phyloP scores from a whole-genome alignment of 2,797 vertebrate species.

The Pterois miles region DNA sequence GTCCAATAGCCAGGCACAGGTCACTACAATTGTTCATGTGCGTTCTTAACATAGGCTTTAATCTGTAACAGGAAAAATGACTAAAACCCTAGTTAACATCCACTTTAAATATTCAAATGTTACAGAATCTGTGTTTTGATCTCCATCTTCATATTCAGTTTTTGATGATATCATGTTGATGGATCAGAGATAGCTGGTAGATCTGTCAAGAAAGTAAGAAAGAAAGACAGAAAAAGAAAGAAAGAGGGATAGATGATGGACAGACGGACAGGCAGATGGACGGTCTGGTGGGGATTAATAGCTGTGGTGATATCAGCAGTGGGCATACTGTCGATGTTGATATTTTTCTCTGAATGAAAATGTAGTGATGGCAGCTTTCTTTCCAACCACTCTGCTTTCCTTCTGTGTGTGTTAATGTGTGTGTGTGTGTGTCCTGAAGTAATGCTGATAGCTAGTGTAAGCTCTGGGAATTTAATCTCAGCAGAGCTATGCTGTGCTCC shows the following conservation, averaged over 20 bases:
- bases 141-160: neutral
- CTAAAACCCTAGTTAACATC: too few species aligned
- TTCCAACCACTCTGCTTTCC: conserved; percentile 53
- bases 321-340: conserved; percentile 60
- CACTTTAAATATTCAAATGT: neutral
- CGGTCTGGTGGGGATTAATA: conserved; percentile 55
- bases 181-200: neutral
- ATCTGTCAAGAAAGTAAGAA: neutral
- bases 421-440: conserved; percentile 68
- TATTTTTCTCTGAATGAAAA: conserved; percentile 75
- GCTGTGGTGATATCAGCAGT: conserved; percentile 52
- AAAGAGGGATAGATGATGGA: conserved; percentile 21
- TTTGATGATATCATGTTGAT: neutral
- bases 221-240: neutral
- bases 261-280: conserved; percentile 34
- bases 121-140: neutral
- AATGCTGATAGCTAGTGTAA: conserved; percentile 79
- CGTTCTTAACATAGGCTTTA: neutral
- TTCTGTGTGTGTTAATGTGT: conserved; percentile 26
- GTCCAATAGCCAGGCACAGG: neutral
- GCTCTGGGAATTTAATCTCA: conserved; percentile 80
- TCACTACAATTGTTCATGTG: neutral
- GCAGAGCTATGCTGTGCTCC: conserved; percentile 76
- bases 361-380: conserved; percentile 64
- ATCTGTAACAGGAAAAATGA: neutral